Conservation (phyloP, 2,113 vertebrate genomes). For the Clarias gariepinus region DNA sequence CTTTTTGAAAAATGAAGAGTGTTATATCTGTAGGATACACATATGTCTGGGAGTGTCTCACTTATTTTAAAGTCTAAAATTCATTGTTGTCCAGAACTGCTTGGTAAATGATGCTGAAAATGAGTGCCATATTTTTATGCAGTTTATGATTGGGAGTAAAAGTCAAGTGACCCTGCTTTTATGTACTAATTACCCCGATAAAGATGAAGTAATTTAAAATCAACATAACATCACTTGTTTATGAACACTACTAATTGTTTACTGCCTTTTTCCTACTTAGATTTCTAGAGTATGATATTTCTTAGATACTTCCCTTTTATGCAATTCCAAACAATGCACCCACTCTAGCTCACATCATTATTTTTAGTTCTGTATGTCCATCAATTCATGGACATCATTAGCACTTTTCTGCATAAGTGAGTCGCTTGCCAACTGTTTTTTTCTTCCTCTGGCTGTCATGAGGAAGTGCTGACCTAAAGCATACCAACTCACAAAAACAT, state of each 20-base stretch:
- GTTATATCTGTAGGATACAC: conserved; percentile 35
- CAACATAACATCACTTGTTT: conserved; percentile 19
- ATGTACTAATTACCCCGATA: conserved; percentile 30
- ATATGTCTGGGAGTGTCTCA: not conserved
- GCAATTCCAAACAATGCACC: conserved; percentile 34
- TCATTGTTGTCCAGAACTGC: not conserved
- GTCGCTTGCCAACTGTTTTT: conserved; percentile 40
- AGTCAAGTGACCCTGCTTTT: conserved; percentile 29
- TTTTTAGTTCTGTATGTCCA: conserved; percentile 47
- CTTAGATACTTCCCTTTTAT: conserved; percentile 5
- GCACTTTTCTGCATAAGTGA: conserved; percentile 41
- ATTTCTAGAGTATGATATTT: conserved; percentile 3
- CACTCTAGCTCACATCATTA: conserved; percentile 31
- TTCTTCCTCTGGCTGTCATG: conserved; percentile 21
- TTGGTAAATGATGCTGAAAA: conserved; percentile 10
- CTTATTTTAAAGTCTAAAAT: conserved; percentile 32
- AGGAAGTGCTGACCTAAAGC: conserved; percentile 34
- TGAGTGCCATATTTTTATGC: not conserved
- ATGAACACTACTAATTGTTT: conserved; percentile 37
- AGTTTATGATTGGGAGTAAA: conserved; percentile 23
- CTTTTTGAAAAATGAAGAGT: not conserved
- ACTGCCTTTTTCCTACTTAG: not conserved
- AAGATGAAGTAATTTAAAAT: not conserved
- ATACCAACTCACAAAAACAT: conserved; percentile 26
- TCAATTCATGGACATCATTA: conserved; percentile 47